These are phyloP conservation scores for Cyanistes caeruleus DNA, from an alignment of 2,113 vertebrate species.

Conservation along the genomic window DNA sequence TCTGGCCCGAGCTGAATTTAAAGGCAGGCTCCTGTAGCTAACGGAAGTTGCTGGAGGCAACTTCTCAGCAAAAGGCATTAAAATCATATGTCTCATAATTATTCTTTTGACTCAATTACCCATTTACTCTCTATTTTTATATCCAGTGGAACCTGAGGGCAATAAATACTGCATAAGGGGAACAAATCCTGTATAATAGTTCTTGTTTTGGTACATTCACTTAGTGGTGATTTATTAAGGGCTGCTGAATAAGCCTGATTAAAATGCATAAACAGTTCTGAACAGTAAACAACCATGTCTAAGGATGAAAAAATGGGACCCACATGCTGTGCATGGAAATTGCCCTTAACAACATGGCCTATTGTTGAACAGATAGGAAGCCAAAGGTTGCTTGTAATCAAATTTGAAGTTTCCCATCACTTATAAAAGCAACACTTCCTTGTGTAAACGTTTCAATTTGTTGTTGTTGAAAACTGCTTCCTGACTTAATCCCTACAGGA, in stretches of 20 bases:
- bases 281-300: conserved; percentile 95
- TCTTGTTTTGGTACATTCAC: conserved; percentile 78
- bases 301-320: conserved; percentile 87
- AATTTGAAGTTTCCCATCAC: conserved; percentile 94
- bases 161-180: conserved; percentile 64
- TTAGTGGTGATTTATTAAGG: conserved; percentile 86
- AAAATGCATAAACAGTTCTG: conserved; percentile 87
- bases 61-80: conserved; percentile 62
- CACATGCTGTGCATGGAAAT: conserved; percentile 99
- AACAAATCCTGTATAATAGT: conserved; percentile 71
- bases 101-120: conserved; percentile 70
- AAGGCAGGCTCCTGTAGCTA: conserved; percentile 72
- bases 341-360: conserved; percentile 94
- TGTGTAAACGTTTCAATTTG: conserved; percentile 84
- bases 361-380: conserved; percentile 93
- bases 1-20: conserved; percentile 76
- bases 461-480: conserved; percentile 80
- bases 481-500: conserved; percentile 74
- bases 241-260: conserved; percentile 83
- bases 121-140: conserved; percentile 70
- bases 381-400: conserved; percentile 99
- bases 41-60: conserved; percentile 68
- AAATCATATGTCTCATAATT: conserved; percentile 69
- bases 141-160: conserved; percentile 58
- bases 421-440: conserved; percentile 85